Base-by-base conservation (phyloP, 1,140 invertebrate genomes). In the Sycophila sp. region DNA sequence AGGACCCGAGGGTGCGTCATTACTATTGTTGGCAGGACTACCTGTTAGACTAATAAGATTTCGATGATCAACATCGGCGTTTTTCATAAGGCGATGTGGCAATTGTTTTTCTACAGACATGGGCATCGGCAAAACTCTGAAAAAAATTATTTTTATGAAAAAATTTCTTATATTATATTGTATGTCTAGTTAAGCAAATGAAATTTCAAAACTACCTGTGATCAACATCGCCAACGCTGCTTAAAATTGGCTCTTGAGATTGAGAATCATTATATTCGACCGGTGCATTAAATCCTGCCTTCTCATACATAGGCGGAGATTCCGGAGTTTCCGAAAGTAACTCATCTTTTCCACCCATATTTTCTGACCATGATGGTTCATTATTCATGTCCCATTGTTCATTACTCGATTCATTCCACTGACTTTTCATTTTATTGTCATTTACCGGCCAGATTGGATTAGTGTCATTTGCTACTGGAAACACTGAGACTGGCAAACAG, bases 1-100 rank as follows among this genome's bases (percentile, higher is more conserved):
- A 53, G 75, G 70, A 51, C 47, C 34, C 38, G 71, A 45, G 15
- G 73, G 38, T 38, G 79, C 72, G 59, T 87, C 81, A 68, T 78
- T 77, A 69, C 76, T 76, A 72, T 80, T 82, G 75, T 88, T 87
- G 5, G 87, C 86, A 5, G 91, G 90, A 75, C 91, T 92, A 32
- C 92, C 92, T 11, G 93, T 95, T 4, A 95, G 80, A 73, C 92
- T 92, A 75, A 95, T 95, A n/a, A 95, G 80, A 85, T 95, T 95
- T 72, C 93, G 87, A 78, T 95, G 93, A 83, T 94, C 93, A 19
- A 94, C 91, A 81, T 94, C 93, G 28, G 86, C 83, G 34, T 81
- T 84, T 71, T 86, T 86, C 49, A 84, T 81, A 19, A 85, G 70
- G 4, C 84, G 80, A 75, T 86, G 83, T 8, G 83, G 74, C 32